Conservation (phyloP, 2,113 vertebrate species). For the Perca flavescens region DNA sequence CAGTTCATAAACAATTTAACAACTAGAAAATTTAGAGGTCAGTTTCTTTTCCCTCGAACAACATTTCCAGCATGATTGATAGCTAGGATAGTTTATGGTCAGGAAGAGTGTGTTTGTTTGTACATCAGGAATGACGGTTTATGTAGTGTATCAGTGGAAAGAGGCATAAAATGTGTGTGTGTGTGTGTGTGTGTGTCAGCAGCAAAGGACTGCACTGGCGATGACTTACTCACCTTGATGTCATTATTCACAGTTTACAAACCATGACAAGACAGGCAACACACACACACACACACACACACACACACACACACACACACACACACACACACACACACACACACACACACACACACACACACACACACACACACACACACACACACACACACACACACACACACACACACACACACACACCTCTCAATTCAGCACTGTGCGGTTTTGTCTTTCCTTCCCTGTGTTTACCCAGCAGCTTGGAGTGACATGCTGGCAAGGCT, state of each 20-base stretch:
- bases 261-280: conserved; percentile 67
- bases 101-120: conserved; percentile 57
- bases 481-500: conserved; percentile 59
- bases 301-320: conserved; percentile 14
- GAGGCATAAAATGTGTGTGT: conserved; percentile 22
- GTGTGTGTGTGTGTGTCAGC: conserved; percentile 36
- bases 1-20: conserved; percentile 35
- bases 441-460: conserved; percentile 71
- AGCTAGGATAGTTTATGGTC: conserved; percentile 49
- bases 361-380: conserved; percentile 29
- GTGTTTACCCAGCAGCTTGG: conserved; percentile 75
- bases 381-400: conserved; percentile 25
- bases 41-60: conserved; percentile 23
- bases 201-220: conserved; percentile 20
- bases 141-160: conserved; percentile 62
- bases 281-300: conserved; percentile 28
- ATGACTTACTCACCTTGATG: conserved; percentile 72
- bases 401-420: conserved; percentile 19
- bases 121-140: conserved; percentile 56
- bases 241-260: conserved; percentile 79
- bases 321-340: conserved; percentile 15
- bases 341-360: conserved; percentile 24
- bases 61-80: conserved; percentile 57
- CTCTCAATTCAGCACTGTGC: conserved; percentile 40
- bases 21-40: conserved; percentile 38